Base-by-base conservation (phyloP, 2,797 vertebrate species). In the Ctenochaetus hawaiiensis region DNA sequence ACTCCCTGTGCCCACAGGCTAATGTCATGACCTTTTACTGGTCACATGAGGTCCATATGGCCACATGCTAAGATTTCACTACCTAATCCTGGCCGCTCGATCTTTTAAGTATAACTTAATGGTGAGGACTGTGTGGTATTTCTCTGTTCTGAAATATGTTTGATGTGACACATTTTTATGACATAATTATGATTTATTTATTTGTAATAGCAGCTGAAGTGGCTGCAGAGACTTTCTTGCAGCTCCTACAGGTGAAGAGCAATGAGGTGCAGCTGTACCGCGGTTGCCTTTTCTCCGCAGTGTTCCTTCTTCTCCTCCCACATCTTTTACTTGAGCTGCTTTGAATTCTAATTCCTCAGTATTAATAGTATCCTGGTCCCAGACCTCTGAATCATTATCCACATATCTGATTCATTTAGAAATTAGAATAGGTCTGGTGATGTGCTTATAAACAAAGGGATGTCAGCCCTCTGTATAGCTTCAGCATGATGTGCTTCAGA, bases 41-140 rank as follows among this genome's bases (percentile, higher is more conserved):
- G 82, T 92, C 91, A 92, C 83, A 87, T 92, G 90, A 88, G 62
- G 49, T 65, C 62, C 76, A 53, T 51, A 59, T 83, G 86, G 78
- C 81, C 44, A 44, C 30, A 34, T 66, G 79, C 75, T 76, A 85
- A 52, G n/a, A 80, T 72, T 79, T 81, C 65, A 75, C 74, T 23
- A 30, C 11, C 56, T 66, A 67, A 76, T 69, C 77, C 65, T 4
- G 56, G 68, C 43, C 14, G 39, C 65, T 79, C 67, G 1, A 68
- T 82, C 47, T 23, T 20, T 56, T 37, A 61, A 53, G 66, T 26
- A 13, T 10, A 23, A 44, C 12, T 54, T 60, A n/a, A 60, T 45
- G 39, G 47, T 68, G 54, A 39, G 5, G 23, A 44, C 16, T 56
- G n/a, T 48, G 23, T 54, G 16, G 34, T 1, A 26, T 67, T 71